Evolutionary conservation across 2,113 vertebrate species (phyloP), one percentile per base, ranked within the genome.

Genomic region (Bucco capensis): DNA sequence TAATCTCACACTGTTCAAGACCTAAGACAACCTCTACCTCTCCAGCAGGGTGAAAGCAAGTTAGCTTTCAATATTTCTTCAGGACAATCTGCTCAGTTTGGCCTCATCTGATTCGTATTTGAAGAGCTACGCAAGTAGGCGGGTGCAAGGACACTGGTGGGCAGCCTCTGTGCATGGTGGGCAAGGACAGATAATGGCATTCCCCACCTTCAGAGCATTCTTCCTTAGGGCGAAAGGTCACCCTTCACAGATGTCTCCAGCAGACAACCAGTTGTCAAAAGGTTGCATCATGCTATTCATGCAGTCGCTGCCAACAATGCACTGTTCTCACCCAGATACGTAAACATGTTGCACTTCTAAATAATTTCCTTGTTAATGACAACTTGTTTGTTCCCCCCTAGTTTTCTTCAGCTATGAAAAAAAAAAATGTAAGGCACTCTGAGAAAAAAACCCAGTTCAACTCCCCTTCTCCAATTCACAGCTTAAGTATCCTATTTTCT

Each of bases 231-330:
- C 97, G 97, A 95, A 96, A 98, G 98, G 98, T 98, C 98, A 98
- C 94, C 96, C 97, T 98, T 98, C 98, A 97, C 98, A 98, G 98
- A 98, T 98, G 95, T 98, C 98, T 98, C 98, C 98, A 98, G 98
- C 98, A 98, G 98, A 98, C 98, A 98, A 97, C 96, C 93, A 37
- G 97, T 98, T 98, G 98, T 98, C 98, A 98, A 98, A 98, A 98
- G 97, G 98, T 95, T 98, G 97, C 96, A 97, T 98, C 98, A 97
- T 96, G 97, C 97, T 93, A 98, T 98, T 97, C 97, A 94, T 96
- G 97, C 96, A 97, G 97, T 96, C 73, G 62, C 96, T 93, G 87
- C 96, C 97, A 98, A 98, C 98, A 98, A 98, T 98, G 97, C 97
- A 79, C 89, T 92, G 96, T 95, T 97, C 95, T 97, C 91, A 93